Percentiles rank a stretch among this genome's conserved stretches.
phyloP scores from a whole-genome alignment of 2,113 vertebrate species.

The Edolisoma coerulescens region DNA sequence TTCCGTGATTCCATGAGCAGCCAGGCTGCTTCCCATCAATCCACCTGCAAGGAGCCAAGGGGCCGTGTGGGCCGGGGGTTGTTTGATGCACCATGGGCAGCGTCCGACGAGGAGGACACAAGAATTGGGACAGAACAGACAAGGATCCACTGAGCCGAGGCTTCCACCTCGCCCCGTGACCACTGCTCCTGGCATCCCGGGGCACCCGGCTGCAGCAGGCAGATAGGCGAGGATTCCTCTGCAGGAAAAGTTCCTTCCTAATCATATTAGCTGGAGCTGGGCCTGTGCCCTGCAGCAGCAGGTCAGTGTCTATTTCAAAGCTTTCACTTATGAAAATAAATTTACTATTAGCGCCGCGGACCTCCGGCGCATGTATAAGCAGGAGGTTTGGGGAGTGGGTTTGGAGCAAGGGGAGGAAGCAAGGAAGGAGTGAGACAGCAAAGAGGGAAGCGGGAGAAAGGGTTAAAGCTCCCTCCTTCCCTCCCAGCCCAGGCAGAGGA shows the following conservation, averaged over 20 bases:
- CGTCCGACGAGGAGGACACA: neutral
- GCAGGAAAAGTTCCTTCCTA: slow-evolving; percentile 26
- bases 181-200: neutral
- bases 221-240: neutral
- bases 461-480: slow-evolving; percentile 47
- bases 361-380: neutral
- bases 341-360: neutral
- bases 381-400: neutral
- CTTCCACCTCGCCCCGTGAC: neutral
- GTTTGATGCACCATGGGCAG: neutral
- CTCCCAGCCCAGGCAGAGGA: slow-evolving; percentile 42
- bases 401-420: neutral
- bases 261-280: slow-evolving; percentile 35
- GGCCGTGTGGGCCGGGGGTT: accelerated
- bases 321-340: slow-evolving; percentile 25
- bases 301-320: slow-evolving; percentile 44
- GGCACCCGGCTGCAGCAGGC: neutral
- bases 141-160: accelerated
- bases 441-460: neutral
- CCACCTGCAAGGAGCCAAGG: neutral
- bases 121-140: neutral
- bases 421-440: neutral
- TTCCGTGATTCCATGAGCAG: accelerated
- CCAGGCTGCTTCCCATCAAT: neutral
- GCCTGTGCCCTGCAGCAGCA: slow-evolving; percentile 21